A percentile compares a stretch with the other conserved stretches of the same genome.
These are phyloP conservation scores for Antitype chi DNA, from an alignment of 2,888 invertebrate species.

Conservation along the genomic window DNA sequence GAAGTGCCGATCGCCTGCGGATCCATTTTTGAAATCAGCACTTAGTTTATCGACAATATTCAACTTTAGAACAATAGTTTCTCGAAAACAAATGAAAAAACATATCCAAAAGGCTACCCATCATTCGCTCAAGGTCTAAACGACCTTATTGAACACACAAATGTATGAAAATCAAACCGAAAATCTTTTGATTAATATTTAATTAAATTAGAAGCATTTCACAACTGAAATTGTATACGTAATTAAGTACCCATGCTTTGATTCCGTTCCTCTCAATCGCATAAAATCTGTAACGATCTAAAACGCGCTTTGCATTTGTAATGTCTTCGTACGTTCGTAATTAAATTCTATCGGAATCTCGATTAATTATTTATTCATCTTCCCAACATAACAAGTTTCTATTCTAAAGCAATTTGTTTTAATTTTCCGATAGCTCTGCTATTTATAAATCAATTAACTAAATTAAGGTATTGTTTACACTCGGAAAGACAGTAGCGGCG, in stretches of 20 bases:
- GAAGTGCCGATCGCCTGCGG: too few species aligned
- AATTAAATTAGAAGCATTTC: constrained; percentile 5
- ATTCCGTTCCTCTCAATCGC: constrained; percentile 31
- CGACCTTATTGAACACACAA: background rate
- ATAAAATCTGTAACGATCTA: constrained; percentile 56
- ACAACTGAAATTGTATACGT: background rate
- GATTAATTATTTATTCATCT: constrained; percentile 58
- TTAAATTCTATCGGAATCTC: constrained; percentile 54
- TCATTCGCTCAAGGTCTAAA: background rate
- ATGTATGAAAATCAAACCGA: background rate
- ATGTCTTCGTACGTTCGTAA: constrained; percentile 56
- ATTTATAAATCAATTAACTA: constrained; percentile 28
- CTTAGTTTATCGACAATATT: background rate
- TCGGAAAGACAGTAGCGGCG: background rate
- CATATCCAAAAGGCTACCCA: too few species aligned
- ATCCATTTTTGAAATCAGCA: too few species aligned
- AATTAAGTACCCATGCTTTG: constrained; percentile 18
- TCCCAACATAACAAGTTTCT: constrained; percentile 24
- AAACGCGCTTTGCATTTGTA: constrained; percentile 58
- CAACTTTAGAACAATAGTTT: too few species aligned
- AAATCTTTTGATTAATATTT: background rate
- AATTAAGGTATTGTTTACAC: constrained; percentile 5
- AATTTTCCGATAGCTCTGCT: constrained; percentile 5
- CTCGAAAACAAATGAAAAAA: background rate
- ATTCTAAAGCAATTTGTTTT: constrained; percentile 32